Evolutionary conservation across 2,797 vertebrate species (phyloP).

Genomic region (Sparus aurata): DNA sequence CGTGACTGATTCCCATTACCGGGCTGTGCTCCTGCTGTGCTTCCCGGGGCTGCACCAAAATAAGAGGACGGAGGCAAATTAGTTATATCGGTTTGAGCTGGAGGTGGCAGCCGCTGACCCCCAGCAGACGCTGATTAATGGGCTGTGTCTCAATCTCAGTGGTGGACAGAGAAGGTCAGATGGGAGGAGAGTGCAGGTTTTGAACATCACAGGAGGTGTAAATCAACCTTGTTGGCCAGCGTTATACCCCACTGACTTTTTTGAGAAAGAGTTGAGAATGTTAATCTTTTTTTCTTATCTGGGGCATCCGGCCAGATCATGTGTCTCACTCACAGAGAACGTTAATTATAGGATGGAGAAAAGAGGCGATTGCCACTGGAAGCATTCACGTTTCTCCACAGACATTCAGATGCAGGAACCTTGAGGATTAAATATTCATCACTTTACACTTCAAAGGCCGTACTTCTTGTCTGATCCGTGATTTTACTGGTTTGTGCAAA

Average conservation of each 20-base stretch:
- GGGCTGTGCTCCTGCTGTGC: slow-evolving; percentile 82
- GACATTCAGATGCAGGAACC: slow-evolving; percentile 29
- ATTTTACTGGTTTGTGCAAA: slow-evolving; percentile 54
- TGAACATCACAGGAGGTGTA: slow-evolving; percentile 3
- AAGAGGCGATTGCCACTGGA: slow-evolving; percentile 44
- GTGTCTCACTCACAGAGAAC: slow-evolving; percentile 36
- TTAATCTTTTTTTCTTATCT: slow-evolving; percentile 45
- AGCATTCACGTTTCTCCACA: slow-evolving; percentile 31
- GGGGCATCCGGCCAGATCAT: slow-evolving; percentile 30
- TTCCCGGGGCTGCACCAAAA: slow-evolving; percentile 88
- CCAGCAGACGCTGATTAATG: slow-evolving; percentile 63
- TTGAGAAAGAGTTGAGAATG: slow-evolving; percentile 10
- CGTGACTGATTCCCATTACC: slow-evolving; percentile 90
- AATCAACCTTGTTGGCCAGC: slow-evolving; percentile 6
- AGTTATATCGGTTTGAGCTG: slow-evolving; percentile 36
- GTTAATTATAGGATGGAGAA: slow-evolving; percentile 53
- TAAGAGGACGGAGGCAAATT: slow-evolving; percentile 59
- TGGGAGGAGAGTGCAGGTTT: slow-evolving; percentile 12
- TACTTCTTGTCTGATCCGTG: slow-evolving; percentile 46
- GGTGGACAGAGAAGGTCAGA: slow-evolving; percentile 21
- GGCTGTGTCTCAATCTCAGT: slow-evolving; percentile 32
- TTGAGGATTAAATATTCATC: slow-evolving; percentile 63
- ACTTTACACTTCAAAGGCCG: slow-evolving; percentile 66
- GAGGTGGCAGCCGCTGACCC: slow-evolving; percentile 36
- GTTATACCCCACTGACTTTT: neutral